Conservation (phyloP, 1,140 invertebrate genomes). For the Polypedilum vanderplanki region DNA sequence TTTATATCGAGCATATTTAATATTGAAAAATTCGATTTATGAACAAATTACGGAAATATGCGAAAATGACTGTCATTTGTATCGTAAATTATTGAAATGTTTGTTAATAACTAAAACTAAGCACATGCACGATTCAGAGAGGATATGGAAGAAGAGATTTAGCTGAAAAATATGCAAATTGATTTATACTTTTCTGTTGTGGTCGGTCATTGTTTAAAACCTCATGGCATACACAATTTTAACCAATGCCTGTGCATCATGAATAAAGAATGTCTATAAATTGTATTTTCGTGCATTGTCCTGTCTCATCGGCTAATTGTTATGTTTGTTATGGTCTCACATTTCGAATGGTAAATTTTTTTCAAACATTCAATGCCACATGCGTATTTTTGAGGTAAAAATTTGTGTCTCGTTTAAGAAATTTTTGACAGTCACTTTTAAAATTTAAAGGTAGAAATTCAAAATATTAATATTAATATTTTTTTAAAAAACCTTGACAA, state of each 20-base stretch:
- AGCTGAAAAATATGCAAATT: constrained; percentile 5
- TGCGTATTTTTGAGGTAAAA: too few species aligned
- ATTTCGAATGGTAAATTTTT: too few species aligned
- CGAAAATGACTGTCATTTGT: background rate
- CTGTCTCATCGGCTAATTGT: constrained; percentile 3
- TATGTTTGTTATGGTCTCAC: constrained; percentile 11
- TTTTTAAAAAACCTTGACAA: too few species aligned
- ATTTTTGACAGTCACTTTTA: too few species aligned
- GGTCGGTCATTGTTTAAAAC: background rate
- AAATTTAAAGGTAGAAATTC: too few species aligned
- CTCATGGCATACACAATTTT: background rate
- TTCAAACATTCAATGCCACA: too few species aligned
- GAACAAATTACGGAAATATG: background rate
- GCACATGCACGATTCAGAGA: background rate
- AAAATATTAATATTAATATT: too few species aligned
- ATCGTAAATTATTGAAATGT: constrained; percentile 16
- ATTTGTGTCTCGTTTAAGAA: too few species aligned
- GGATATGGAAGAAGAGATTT: background rate
- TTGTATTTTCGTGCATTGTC: constrained; percentile 17
- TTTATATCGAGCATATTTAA: background rate
- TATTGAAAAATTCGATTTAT: background rate
- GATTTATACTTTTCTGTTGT: background rate
- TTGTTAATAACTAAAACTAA: background rate
- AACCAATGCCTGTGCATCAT: background rate
- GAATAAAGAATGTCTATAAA: constrained; percentile 19